These are phyloP conservation scores for Pachypeltis micranthus DNA, from an alignment of 1,140 invertebrate species.

Conservation along the genomic window DNA sequence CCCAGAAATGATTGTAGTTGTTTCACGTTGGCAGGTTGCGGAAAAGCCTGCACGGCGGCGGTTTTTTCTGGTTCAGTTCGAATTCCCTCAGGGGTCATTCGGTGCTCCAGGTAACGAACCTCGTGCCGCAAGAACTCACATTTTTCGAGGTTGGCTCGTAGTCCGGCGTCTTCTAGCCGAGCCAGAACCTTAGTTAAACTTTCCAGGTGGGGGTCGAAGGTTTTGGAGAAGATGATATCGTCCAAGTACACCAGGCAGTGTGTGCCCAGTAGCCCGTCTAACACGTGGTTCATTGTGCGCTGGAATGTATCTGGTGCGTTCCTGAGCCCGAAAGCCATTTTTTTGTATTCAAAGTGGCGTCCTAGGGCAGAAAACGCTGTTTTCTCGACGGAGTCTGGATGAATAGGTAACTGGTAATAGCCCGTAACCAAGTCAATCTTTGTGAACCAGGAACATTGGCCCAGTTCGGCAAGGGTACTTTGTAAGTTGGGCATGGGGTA, in stretches of 20 bases:
- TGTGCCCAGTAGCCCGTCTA: slow-evolving; percentile 25
- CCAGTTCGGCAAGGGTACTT: slow-evolving; percentile 34
- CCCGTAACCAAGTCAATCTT: slow-evolving; percentile 39
- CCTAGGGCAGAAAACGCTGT: slow-evolving; percentile 36
- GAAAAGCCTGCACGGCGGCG: slow-evolving; percentile 30
- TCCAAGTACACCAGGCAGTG: slow-evolving; percentile 24
- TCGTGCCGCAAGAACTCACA: slow-evolving; percentile 26
- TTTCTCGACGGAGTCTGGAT: slow-evolving; percentile 34
- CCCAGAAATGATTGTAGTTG: slow-evolving; percentile 33
- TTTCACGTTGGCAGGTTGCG: slow-evolving; percentile 27
- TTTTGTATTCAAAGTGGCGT: slow-evolving; percentile 31
- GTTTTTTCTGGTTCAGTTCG: slow-evolving; percentile 32
- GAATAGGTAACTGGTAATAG: slow-evolving; percentile 40
- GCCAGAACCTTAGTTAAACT: slow-evolving; percentile 15
- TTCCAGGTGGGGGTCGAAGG: slow-evolving; percentile 11
- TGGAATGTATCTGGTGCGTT: slow-evolving; percentile 35
- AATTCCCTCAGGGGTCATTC: slow-evolving; percentile 32
- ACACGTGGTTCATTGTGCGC: slow-evolving; percentile 33
- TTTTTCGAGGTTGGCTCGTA: slow-evolving; percentile 28
- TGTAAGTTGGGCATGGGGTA: not conserved
- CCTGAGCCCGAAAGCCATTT: slow-evolving; percentile 34
- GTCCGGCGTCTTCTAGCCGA: not conserved
- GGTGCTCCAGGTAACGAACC: slow-evolving; percentile 33
- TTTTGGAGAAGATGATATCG: slow-evolving; percentile 21
- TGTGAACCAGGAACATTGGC: slow-evolving; percentile 34